phyloP scores from a whole-genome alignment of 2,113 vertebrate genomes.

The Mormyrus iriodes region DNA sequence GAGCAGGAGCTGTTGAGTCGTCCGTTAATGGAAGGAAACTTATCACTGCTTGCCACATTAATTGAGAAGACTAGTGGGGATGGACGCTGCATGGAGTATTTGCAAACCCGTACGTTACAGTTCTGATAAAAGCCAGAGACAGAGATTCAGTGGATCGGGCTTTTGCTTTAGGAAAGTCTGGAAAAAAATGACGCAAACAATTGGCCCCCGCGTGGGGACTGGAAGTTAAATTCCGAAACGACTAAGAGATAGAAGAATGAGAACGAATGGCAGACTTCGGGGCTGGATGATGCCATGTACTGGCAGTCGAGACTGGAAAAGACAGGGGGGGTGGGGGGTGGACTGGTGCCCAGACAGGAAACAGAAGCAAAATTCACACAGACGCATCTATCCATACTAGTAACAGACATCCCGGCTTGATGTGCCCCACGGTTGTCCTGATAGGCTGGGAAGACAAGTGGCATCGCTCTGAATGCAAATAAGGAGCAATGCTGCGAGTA shows the following conservation, averaged over 20 bases:
- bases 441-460: neutral
- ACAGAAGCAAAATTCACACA: neutral
- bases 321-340: neutral
- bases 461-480: constrained; percentile 8
- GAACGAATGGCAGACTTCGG: neutral
- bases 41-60: neutral
- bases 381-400: neutral
- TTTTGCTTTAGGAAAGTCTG: neutral
- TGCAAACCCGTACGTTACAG: neutral
- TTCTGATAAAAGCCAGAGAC: neutral
- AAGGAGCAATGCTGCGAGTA: neutral
- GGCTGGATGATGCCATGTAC: neutral
- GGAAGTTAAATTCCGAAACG: neutral
- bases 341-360: neutral
- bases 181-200: neutral
- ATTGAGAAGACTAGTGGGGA: neutral
- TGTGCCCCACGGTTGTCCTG: neutral
- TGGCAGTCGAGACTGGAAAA: neutral
- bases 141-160: neutral
- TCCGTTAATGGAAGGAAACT: neutral
- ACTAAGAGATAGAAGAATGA: neutral
- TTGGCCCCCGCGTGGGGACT: neutral
- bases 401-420: neutral
- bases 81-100: neutral
- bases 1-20: neutral